These are phyloP conservation scores for Tachina lurida DNA, from an alignment of 2,888 invertebrate species.

Conservation along the genomic window DNA sequence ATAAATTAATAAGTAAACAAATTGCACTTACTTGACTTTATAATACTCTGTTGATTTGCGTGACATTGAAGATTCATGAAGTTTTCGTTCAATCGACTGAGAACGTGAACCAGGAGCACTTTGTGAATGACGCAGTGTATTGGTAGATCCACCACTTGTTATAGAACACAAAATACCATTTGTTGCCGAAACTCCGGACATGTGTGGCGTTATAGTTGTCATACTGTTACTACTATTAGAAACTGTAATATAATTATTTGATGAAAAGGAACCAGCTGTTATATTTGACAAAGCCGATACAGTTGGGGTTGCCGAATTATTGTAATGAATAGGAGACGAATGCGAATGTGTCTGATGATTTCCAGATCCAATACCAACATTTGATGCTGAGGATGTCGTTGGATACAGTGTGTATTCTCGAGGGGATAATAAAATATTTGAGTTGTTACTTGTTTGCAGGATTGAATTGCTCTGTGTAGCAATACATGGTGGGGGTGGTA, in stretches of 20 bases:
- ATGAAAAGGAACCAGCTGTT: slow-evolving; percentile 54
- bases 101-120: slow-evolving; percentile 80
- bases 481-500: slow-evolving; percentile 72
- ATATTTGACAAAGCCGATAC: slow-evolving; percentile 35
- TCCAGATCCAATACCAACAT: slow-evolving; percentile 50
- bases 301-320: slow-evolving; percentile 29
- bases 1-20: slow-evolving; percentile 9
- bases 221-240: slow-evolving; percentile 53
- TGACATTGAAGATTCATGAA: slow-evolving; percentile 76
- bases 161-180: slow-evolving; percentile 37
- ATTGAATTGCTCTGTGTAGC: slow-evolving; percentile 27
- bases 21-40: slow-evolving; percentile 77
- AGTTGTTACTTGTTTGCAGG: slow-evolving; percentile 64
- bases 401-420: slow-evolving; percentile 77
- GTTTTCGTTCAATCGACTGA: slow-evolving; percentile 81
- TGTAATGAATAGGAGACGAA: slow-evolving; percentile 59
- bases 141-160: slow-evolving; percentile 57
- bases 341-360: slow-evolving; percentile 49
- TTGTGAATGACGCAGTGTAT: slow-evolving; percentile 75
- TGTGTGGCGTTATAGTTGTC: slow-evolving; percentile 71
- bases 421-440: slow-evolving; percentile 78
- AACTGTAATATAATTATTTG: slow-evolving; percentile 58
- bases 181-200: slow-evolving; percentile 67
- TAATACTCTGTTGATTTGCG: slow-evolving; percentile 79
- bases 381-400: slow-evolving; percentile 67